phyloP scores from a whole-genome alignment of 1,140 invertebrate genomes.

The Drosophila pachea region DNA sequence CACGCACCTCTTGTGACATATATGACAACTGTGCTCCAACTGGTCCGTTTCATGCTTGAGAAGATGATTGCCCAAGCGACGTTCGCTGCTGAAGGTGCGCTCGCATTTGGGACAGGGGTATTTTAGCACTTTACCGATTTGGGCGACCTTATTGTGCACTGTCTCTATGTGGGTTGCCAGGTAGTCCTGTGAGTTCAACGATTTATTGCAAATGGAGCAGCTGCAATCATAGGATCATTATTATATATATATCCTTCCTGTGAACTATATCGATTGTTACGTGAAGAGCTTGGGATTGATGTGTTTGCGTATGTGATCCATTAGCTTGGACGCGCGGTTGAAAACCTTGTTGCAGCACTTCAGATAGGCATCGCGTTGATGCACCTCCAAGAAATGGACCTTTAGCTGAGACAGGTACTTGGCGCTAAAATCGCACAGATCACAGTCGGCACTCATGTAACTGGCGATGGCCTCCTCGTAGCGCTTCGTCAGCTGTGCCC shows the following conservation, averaged over 20 bases:
- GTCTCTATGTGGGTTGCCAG: constrained; percentile 71
- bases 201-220: constrained; percentile 70
- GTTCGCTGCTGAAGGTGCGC: constrained; percentile 64
- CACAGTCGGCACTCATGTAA: constrained; percentile 69
- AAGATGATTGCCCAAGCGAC: constrained; percentile 58
- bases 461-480: constrained; percentile 68
- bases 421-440: constrained; percentile 60
- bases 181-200: constrained; percentile 65
- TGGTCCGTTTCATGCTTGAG: constrained; percentile 66
- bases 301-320: constrained; percentile 73
- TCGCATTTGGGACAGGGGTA: constrained; percentile 66
- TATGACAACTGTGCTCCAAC: constrained; percentile 61
- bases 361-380: constrained; percentile 64
- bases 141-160: constrained; percentile 63
- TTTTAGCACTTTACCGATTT: constrained; percentile 54
- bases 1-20: constrained; percentile 64
- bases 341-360: constrained; percentile 72
- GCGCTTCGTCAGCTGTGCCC: constrained; percentile 56
- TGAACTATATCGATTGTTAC: constrained; percentile 12
- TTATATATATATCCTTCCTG: too few relatives aligned
- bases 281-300: constrained; percentile 72
- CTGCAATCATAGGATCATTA: constrained; percentile 30
- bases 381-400: constrained; percentile 58
- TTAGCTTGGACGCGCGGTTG: constrained; percentile 58
- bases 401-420: constrained; percentile 62